Conservation (phyloP, 2,888 invertebrate species). For the Nemotelus nigrinus region DNA sequence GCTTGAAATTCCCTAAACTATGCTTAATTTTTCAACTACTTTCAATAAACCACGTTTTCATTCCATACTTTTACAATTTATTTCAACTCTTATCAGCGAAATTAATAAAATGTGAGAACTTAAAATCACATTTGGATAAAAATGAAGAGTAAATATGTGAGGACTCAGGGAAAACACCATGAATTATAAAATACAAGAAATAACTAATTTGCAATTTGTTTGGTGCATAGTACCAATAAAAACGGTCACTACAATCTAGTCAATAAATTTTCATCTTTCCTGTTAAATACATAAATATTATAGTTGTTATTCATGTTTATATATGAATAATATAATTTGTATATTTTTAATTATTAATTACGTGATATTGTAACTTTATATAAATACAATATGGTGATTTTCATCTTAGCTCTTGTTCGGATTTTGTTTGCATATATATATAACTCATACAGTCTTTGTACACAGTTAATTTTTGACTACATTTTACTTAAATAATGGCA, state of each 20-base stretch:
- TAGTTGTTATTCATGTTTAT: conserved; percentile 11
- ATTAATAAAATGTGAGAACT: neutral
- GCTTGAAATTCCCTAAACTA: no score
- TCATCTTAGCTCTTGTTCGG: neutral
- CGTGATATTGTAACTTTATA: conserved; percentile 27
- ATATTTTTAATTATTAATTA: conserved; percentile 9
- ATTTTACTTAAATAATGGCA: neutral
- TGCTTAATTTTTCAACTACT: no score
- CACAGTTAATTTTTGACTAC: conserved; percentile 6
- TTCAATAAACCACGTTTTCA: no score
- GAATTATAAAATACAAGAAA: conserved; percentile 8
- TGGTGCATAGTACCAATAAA: conserved; percentile 42
- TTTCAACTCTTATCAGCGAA: conserved; percentile 18
- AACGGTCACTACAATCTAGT: conserved; percentile 36
- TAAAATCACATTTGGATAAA: no score
- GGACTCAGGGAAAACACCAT: no score
- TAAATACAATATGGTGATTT: conserved; percentile 8
- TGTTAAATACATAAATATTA: conserved; percentile 34
- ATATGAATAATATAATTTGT: neutral
- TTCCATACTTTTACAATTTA: conserved; percentile 17
- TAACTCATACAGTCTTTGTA: conserved; percentile 31
- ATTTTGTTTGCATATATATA: conserved; percentile 20
- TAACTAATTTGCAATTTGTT: conserved; percentile 32
- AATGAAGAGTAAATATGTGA: no score
- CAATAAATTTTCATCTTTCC: neutral